Evolutionary conservation across 2,113 vertebrate species (phyloP).

Genomic region (Probosciger aterrimus): DNA sequence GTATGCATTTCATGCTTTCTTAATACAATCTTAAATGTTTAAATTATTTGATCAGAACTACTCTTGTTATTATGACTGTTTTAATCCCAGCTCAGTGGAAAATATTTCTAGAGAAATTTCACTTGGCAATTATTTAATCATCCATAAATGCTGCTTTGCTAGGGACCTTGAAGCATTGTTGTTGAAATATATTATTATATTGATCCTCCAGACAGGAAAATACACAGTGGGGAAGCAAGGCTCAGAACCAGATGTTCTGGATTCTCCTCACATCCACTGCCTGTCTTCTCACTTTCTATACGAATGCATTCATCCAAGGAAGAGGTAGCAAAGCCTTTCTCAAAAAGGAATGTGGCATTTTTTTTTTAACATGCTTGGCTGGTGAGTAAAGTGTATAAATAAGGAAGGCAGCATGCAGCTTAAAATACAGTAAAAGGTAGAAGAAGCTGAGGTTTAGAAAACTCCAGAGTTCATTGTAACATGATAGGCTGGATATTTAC

Average conservation of each 20-base stretch:
- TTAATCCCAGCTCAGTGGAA: neutral
- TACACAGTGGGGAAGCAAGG: neutral
- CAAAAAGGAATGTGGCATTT: neutral
- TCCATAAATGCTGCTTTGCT: neutral
- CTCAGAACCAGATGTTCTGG: neutral
- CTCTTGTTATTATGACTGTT: neutral
- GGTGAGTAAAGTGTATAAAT: neutral
- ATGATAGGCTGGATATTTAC: neutral
- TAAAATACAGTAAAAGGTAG: neutral
- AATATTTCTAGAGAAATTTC: neutral
- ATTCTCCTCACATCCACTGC: neutral
- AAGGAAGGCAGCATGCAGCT: neutral
- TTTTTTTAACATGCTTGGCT: neutral
- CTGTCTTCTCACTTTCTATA: neutral
- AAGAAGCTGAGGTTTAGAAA: neutral
- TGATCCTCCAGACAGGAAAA: neutral
- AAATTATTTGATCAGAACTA: neutral
- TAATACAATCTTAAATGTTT: neutral
- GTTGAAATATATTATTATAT: neutral
- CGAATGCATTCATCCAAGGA: neutral
- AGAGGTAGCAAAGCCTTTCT: neutral
- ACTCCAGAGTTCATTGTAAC: neutral
- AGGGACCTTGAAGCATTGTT: neutral
- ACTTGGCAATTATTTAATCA: neutral
- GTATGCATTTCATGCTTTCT: neutral